phyloP scores from a whole-genome alignment of 1,140 invertebrate species.

The Phymorhynchus buccinoides region DNA sequence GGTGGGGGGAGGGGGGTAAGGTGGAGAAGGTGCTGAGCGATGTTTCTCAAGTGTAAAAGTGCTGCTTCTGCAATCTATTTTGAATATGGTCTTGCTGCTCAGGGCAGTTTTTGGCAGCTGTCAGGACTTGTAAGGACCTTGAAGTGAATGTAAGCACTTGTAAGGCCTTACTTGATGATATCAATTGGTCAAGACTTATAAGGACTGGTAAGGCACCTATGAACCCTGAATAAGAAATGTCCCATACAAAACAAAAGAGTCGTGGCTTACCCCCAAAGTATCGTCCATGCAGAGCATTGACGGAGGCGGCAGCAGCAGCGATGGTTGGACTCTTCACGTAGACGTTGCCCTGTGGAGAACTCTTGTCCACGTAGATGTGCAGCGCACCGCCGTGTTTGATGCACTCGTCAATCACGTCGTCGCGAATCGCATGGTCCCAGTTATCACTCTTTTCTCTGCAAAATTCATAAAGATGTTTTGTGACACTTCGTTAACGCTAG shows the following conservation, averaged over 20 bases:
- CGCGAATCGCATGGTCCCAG: conserved; percentile 94
- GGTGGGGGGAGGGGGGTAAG: too few relatives aligned
- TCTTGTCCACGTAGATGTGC: conserved; percentile 97
- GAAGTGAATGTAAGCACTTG: not conserved
- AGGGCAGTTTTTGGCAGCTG: too few relatives aligned
- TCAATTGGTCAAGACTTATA: too few relatives aligned
- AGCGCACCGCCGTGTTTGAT: conserved; percentile 97
- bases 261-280: conserved; percentile 88
- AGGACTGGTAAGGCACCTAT: too few relatives aligned
- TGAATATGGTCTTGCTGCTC: too few relatives aligned
- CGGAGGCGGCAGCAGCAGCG: conserved; percentile 93
- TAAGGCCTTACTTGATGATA: not conserved
- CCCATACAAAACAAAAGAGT: not conserved
- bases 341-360: conserved; percentile 95
- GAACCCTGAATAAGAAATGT: not conserved
- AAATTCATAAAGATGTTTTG: conserved; percentile 33
- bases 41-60: too few relatives aligned
- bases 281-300: conserved; percentile 95
- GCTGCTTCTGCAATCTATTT: too few relatives aligned
- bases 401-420: conserved; percentile 99
- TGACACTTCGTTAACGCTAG: too few relatives aligned
- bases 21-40: too few relatives aligned
- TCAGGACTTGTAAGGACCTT: too few relatives aligned
- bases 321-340: conserved; percentile 99
- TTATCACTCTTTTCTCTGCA: conserved; percentile 73